Base-by-base conservation (phyloP, 2,113 vertebrate genomes). In the Lucifuga dentata region DNA sequence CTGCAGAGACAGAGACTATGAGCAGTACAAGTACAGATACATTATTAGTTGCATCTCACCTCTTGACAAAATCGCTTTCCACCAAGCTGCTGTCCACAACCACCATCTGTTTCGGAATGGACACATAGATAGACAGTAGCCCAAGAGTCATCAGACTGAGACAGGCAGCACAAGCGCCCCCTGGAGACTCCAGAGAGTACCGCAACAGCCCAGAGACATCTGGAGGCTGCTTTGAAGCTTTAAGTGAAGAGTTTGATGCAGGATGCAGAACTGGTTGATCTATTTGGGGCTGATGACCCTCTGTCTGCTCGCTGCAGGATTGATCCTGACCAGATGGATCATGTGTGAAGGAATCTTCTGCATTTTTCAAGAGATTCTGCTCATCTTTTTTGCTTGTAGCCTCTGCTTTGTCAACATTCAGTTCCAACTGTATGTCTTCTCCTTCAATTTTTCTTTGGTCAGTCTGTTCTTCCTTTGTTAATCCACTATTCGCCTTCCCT, bases 41-140 rank as follows among this genome's bases (percentile, higher is more conserved):
- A 16, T 39, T 32, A 32, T 17, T 29, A 29, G 9, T 35, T 35
- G 2, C 79, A 3, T 26, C 26, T 23, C 23, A 94, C 93, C 91
- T 94, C 85, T 95, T 95, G 3, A 93, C 94, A 1, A 94, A 92
- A 49, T 96, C 95, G 0, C 91, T 96, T 76, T 98, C 95, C 71
- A 97, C 93, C 92, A 97, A 78, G 1, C 80, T 94, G 73, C 95
- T 96, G 93, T 99, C 97, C 76, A 99, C 95, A 65, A 99, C 94
- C 3, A 99, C 94, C 0, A 98, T 96, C 91, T 96, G 95, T 70
- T 97, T 95, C 0, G 97, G 97, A 38, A 99, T 95, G 68, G 87
- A 93, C 63, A 98, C 69, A 0, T 92, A 88, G 58, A 98, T 93
- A 0, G 92, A 92, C 1, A 98, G 58, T 19, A 96, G 88, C 5